A percentile compares a stretch with the other conserved stretches of the same genome.
These are phyloP conservation scores for Drosophila mettleri DNA, from an alignment of 2,888 invertebrate genomes.

Conservation along the genomic window DNA sequence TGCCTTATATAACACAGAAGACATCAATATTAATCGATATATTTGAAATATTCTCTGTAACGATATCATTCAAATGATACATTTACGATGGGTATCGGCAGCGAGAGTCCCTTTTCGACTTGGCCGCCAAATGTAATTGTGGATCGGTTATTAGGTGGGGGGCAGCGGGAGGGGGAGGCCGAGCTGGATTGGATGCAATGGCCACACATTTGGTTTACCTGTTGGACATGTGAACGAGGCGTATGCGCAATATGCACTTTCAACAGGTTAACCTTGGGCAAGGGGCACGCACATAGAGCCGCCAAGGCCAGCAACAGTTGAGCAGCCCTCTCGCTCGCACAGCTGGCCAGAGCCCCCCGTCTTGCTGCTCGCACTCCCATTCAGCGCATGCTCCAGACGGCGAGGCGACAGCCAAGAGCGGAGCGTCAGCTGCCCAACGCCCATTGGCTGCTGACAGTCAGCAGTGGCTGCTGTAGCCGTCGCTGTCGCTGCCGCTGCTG, in stretches of 20 bases:
- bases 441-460: constrained; percentile 57
- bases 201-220: constrained; percentile 26
- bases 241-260: constrained; percentile 77
- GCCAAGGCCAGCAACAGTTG: constrained; percentile 29
- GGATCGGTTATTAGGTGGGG: constrained; percentile 4
- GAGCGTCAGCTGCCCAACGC: constrained; percentile 23
- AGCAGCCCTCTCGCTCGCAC: constrained; percentile 31
- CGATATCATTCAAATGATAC: neutral
- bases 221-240: constrained; percentile 50
- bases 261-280: constrained; percentile 74
- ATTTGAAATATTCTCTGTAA: neutral
- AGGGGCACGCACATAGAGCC: constrained; percentile 16
- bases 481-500: neutral
- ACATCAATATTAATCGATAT: neutral
- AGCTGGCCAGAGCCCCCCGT: constrained; percentile 3
- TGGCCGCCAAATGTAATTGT: constrained; percentile 20
- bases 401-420: constrained; percentile 31
- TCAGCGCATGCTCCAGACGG: constrained; percentile 67
- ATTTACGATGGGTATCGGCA: neutral
- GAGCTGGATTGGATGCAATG: constrained; percentile 4
- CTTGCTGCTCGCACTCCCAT: constrained; percentile 29
- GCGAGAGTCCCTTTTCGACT: constrained; percentile 4
- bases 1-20: too few species aligned
- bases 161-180: neutral
- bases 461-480: constrained; percentile 11